These are phyloP conservation scores for Chloroclystis v-ata DNA, from an alignment of 2,888 invertebrate species.

Conservation along the genomic window DNA sequence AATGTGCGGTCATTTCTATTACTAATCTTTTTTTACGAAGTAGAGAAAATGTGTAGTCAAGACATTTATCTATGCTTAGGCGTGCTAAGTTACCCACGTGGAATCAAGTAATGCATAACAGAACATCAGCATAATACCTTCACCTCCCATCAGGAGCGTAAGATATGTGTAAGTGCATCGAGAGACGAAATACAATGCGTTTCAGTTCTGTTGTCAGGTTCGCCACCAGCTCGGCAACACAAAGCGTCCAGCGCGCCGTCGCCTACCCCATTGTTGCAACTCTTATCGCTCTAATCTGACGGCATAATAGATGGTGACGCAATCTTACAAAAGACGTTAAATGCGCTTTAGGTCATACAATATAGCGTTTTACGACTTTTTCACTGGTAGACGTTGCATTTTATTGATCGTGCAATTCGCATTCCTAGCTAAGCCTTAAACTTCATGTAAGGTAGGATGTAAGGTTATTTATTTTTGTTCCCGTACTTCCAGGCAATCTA, in stretches of 20 bases:
- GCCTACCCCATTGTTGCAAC: background rate
- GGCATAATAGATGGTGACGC: background rate
- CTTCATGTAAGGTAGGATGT: background rate
- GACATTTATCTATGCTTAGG: background rate
- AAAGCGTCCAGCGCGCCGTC: background rate
- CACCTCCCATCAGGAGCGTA: conserved; percentile 21
- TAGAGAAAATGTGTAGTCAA: no score
- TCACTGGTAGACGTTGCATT: background rate
- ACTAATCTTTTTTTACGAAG: no score
- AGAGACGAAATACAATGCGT: conserved; percentile 5
- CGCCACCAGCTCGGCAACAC: background rate
- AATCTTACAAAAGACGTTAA: background rate
- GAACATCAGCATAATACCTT: conserved; percentile 10
- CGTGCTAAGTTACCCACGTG: background rate
- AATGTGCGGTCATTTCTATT: no score
- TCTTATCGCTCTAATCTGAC: background rate
- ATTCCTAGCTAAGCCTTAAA: no score
- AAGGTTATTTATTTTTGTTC: background rate
- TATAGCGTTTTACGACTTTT: background rate
- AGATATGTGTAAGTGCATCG: conserved; percentile 9
- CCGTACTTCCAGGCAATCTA: conserved; percentile 93
- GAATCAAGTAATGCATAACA: conserved; percentile 12
- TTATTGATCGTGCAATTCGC: background rate
- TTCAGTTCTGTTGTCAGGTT: conserved; percentile 2
- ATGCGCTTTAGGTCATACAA: background rate